Evolutionary conservation across 2,888 invertebrate species (phyloP).

Genomic region (Germaria angustata): DNA sequence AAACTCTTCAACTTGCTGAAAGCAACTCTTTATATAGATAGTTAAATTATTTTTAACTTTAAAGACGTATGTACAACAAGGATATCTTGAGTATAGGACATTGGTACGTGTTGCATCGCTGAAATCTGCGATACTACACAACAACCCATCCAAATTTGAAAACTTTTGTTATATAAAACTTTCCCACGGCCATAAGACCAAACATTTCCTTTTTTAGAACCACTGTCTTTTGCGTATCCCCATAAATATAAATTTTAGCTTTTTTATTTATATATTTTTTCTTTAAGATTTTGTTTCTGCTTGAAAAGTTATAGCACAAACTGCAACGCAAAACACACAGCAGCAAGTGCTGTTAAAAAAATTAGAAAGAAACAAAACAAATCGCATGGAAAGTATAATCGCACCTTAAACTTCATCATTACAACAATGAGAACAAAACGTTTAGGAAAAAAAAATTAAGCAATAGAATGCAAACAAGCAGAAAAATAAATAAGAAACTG

Average conservation of each 20-base stretch:
- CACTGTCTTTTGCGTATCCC: conserved; percentile 4
- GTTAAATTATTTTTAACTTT: no score
- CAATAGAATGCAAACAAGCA: conserved; percentile 60
- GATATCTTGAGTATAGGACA: no score
- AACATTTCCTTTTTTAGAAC: background rate
- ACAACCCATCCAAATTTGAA: no score
- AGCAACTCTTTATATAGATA: no score
- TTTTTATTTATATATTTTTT: background rate
- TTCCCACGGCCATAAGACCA: background rate
- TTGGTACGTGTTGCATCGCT: no score
- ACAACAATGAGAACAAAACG: conserved; percentile 42
- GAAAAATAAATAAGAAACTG: conserved; percentile 55
- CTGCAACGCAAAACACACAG: conserved; percentile 30
- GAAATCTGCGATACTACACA: no score
- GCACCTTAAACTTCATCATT: conserved; percentile 67
- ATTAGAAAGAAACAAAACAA: conserved; percentile 67
- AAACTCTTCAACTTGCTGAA: no score
- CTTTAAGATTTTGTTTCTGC: conserved; percentile 42
- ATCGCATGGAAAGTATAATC: conserved; percentile 71
- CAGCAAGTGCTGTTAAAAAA: conserved; percentile 25
- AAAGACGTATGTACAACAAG: no score
- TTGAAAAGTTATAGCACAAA: conserved; percentile 61
- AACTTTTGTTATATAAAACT: no score
- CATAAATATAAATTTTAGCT: conserved; percentile 17
- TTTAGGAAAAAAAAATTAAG: conserved; percentile 25